phyloP scores from a whole-genome alignment of 2,797 vertebrate genomes.

The Delichon dasypus region DNA sequence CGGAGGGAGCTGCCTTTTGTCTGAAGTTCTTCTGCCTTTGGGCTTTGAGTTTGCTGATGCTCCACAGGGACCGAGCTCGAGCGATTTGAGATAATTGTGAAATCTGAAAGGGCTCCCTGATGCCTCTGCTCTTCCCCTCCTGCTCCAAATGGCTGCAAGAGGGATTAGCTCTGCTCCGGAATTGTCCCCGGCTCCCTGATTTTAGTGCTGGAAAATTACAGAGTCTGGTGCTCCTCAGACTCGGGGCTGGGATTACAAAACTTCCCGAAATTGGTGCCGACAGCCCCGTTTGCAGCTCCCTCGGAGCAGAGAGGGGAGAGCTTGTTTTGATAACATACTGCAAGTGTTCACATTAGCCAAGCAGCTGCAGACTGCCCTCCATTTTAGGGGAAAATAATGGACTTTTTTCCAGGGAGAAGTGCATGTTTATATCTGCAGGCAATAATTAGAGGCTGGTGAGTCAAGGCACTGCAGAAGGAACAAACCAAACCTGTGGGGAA shows the following conservation, averaged over 20 bases:
- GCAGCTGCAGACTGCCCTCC: slow-evolving; percentile 31
- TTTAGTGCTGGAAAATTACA: not conserved
- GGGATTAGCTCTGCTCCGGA: not conserved
- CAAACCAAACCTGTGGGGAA: not conserved
- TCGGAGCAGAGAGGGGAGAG: not conserved
- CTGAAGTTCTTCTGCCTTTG: slow-evolving; percentile 10
- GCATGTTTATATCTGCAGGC: slow-evolving; percentile 29
- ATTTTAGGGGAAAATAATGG: not conserved
- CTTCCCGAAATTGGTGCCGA: not conserved
- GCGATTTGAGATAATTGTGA: not conserved
- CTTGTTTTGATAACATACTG: not conserved
- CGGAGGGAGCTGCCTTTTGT: not conserved
- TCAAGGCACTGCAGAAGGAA: slow-evolving; percentile 5
- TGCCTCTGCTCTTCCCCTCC: not conserved
- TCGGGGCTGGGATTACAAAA: not conserved
- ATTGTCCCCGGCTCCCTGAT: not conserved
- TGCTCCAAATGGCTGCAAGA: not conserved
- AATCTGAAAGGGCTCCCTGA: not conserved
- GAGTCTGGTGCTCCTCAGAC: not conserved
- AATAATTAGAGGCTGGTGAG: slow-evolving; percentile 52
- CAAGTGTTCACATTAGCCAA: not conserved
- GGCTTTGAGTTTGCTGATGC: not conserved
- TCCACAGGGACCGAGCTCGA: not conserved
- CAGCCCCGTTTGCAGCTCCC: not conserved
- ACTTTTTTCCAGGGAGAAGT: slow-evolving; percentile 26